Percentiles rank a stretch among this genome's conserved stretches.
These are phyloP conservation scores for Anolis apletophallus DNA, from an alignment of 2,797 vertebrate species.

Conservation along the genomic window DNA sequence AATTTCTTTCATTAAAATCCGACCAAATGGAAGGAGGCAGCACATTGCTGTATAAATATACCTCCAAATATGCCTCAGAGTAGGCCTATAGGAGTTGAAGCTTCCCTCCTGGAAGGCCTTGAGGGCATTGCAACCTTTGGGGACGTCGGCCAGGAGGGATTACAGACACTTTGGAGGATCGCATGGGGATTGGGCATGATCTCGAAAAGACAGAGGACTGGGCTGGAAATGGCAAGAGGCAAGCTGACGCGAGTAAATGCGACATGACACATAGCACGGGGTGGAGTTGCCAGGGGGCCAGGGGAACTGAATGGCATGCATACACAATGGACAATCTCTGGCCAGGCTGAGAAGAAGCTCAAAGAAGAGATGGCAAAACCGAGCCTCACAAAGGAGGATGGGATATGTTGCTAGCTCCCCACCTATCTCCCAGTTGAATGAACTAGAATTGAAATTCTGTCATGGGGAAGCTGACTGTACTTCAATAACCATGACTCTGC, in stretches of 20 bases:
- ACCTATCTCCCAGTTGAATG: too few species aligned
- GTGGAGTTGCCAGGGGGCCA: too few species aligned
- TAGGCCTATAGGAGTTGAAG: slow-evolving; percentile 44
- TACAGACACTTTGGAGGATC: slow-evolving; percentile 9
- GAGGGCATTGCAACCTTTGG: slow-evolving; percentile 31
- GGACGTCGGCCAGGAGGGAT: slow-evolving; percentile 34
- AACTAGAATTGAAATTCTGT: background rate
- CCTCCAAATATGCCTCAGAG: slow-evolving; percentile 53
- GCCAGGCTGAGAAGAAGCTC: background rate
- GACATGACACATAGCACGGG: background rate
- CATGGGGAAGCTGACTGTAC: background rate
- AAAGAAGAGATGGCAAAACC: background rate
- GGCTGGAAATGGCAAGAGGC: slow-evolving; percentile 69
- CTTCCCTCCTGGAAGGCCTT: slow-evolving; percentile 41
- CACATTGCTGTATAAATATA: slow-evolving; percentile 60
- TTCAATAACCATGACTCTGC: background rate
- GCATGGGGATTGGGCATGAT: slow-evolving; percentile 8
- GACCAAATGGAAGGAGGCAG: slow-evolving; percentile 52
- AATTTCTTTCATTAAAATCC: slow-evolving; percentile 59
- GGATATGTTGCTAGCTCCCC: background rate
- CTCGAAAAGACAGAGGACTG: background rate
- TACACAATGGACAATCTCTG: background rate
- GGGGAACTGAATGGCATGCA: background rate
- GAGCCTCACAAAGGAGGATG: background rate
- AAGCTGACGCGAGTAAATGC: slow-evolving; percentile 24